Conservation (phyloP, 2,888 invertebrate species). For the Sericinus montela region DNA sequence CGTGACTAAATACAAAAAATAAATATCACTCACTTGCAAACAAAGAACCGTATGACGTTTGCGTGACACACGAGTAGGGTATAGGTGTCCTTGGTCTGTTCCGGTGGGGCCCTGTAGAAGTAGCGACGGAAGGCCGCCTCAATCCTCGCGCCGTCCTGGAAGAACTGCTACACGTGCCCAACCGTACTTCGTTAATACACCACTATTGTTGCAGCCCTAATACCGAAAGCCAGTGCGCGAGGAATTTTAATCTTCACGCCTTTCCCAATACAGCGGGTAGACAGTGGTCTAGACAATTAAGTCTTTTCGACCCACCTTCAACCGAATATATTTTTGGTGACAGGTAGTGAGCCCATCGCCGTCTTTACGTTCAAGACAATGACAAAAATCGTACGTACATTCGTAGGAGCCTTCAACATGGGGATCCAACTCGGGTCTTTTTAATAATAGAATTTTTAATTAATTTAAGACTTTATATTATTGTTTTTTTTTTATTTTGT, state of each 20-base stretch:
- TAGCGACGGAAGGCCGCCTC: constrained; percentile 97
- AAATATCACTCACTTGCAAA: constrained; percentile 84
- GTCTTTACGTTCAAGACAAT: too few relatives aligned
- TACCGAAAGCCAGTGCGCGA: constrained; percentile 5
- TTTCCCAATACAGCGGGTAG: too few relatives aligned
- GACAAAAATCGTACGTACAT: too few relatives aligned
- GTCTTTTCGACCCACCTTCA: too few relatives aligned
- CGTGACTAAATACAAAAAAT: background rate
- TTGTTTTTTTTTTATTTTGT: too few relatives aligned
- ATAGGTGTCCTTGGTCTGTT: constrained; percentile 89
- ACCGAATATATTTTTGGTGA: too few relatives aligned
- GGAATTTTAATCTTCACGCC: background rate
- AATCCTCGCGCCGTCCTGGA: constrained; percentile 94
- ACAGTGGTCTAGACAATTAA: too few relatives aligned
- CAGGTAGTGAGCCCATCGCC: too few relatives aligned
- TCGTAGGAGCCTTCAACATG: too few relatives aligned
- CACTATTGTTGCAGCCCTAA: constrained; percentile 30
- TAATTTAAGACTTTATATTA: too few relatives aligned
- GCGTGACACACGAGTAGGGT: constrained; percentile 98
- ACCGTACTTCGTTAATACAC: constrained; percentile 42
- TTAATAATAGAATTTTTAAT: too few relatives aligned
- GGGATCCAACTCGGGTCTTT: too few relatives aligned
- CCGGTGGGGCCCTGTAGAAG: constrained; percentile 92
- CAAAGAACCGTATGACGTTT: constrained; percentile 97
- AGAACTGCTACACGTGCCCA: constrained; percentile 87